phyloP scores from a whole-genome alignment of 1,140 invertebrate genomes.

The Eueides isabella region DNA sequence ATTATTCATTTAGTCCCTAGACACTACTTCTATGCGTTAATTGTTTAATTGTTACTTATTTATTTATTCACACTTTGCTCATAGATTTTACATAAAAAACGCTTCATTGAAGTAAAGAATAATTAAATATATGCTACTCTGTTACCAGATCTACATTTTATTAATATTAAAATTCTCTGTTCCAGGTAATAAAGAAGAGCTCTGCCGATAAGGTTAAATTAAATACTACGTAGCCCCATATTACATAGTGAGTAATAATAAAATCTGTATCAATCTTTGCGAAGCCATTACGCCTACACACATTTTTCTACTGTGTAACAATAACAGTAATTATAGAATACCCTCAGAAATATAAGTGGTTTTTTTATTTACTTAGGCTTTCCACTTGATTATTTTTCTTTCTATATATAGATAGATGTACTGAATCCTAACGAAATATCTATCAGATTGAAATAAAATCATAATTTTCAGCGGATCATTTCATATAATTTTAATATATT shows the following conservation, averaged over 20 bases:
- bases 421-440: background rate
- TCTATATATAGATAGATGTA: background rate
- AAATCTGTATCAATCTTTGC: background rate
- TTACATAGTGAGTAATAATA: background rate
- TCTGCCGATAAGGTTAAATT: background rate
- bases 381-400: background rate
- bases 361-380: background rate
- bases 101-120: too few species aligned
- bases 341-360: background rate
- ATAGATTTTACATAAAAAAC: too few species aligned
- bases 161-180: background rate
- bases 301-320: background rate
- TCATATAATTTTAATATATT: background rate
- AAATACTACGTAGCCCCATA: background rate
- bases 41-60: too few species aligned
- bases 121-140: too few species aligned
- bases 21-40: too few species aligned
- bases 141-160: too few species aligned
- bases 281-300: background rate
- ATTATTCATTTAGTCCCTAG: too few species aligned
- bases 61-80: too few species aligned
- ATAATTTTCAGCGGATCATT: too few species aligned
- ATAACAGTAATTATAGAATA: background rate
- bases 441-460: background rate
- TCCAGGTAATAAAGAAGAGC: background rate